A percentile compares a stretch with the other conserved stretches of the same genome.
These are phyloP conservation scores for Serinus canaria DNA, from an alignment of 2,113 vertebrate genomes.

Conservation along the genomic window DNA sequence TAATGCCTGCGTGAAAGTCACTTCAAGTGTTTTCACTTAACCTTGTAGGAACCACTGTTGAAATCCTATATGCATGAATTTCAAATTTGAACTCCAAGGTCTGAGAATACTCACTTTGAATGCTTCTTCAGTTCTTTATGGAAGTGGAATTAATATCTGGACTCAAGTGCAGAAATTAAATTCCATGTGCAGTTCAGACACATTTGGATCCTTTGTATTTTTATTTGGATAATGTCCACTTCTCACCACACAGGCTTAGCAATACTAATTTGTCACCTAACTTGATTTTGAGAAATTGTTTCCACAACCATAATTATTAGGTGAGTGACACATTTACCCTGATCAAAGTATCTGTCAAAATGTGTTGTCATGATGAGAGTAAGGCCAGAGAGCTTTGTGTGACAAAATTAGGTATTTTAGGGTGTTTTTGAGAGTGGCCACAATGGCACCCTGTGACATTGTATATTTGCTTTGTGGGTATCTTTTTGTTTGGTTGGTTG, in stretches of 20 bases:
- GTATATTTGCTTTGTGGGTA: neutral
- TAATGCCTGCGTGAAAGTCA: neutral
- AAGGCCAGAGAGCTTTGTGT: neutral
- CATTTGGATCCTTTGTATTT: neutral
- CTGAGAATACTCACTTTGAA: neutral
- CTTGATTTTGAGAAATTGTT: neutral
- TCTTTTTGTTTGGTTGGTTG: neutral
- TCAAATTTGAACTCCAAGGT: neutral
- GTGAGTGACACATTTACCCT: neutral
- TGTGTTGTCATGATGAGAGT: neutral
- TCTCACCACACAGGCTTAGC: neutral
- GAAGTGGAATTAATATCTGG: neutral
- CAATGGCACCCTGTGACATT: neutral
- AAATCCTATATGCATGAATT: neutral
- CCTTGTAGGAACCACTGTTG: neutral
- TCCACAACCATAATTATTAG: neutral
- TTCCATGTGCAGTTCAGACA: neutral
- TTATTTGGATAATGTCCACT: neutral
- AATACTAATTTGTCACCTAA: neutral
- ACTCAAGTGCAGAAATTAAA: neutral
- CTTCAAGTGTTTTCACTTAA: neutral
- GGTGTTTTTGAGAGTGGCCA: neutral
- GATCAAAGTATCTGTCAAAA: neutral
- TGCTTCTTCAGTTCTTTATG: neutral
- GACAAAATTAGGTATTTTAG: neutral